Evolutionary conservation across 2,113 vertebrate genomes (phyloP), one percentile per base, ranked within the genome.

Genomic region (Onychostruthus taczanowskii): DNA sequence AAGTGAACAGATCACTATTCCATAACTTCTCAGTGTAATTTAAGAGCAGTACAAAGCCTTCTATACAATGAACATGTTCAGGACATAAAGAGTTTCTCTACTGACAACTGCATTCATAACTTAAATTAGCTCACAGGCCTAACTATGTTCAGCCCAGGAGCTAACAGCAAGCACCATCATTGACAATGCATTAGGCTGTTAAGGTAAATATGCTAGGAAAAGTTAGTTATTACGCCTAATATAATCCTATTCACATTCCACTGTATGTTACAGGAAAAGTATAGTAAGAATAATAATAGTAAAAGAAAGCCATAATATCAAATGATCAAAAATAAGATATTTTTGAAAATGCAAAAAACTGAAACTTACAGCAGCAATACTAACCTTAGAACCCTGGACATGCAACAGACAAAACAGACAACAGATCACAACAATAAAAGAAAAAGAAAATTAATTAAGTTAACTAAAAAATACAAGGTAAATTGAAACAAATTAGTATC

Each of bases 351-450:
- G 95, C 80, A 97, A 98, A 98, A 97, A 98, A 98, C 98, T 95
- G 95, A 98, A 98, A 98, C 98, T 99, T 99, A 99, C 98, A 99
- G 98, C 96, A 98, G 98, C 98, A 98, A 98, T 98, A 99, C 98
- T 99, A 99, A 98, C 99, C 99, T 99, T 99, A 99, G 99, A 99
- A 98, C 98, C 99, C 99, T 98, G 98, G 97, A 98, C 96, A 99
- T 99, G 98, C 98, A 98, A 98, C 97, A 98, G 98, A 98, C 98
- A 98, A 98, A 98, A 98, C 98, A 98, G 98, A 98, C 97, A 98
- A 98, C 97, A 97, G 95, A 98, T 90, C 97, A 98, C 96, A 97
- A 98, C 97, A 98, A 97, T 97, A 98, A 97, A 98, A 98, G 97
- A 97, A 98, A 98, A 98, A 98, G 95, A 97, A 96, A 98, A 99